Conservation (phyloP, 2,797 vertebrate species). For the Acomys russatus region DNA sequence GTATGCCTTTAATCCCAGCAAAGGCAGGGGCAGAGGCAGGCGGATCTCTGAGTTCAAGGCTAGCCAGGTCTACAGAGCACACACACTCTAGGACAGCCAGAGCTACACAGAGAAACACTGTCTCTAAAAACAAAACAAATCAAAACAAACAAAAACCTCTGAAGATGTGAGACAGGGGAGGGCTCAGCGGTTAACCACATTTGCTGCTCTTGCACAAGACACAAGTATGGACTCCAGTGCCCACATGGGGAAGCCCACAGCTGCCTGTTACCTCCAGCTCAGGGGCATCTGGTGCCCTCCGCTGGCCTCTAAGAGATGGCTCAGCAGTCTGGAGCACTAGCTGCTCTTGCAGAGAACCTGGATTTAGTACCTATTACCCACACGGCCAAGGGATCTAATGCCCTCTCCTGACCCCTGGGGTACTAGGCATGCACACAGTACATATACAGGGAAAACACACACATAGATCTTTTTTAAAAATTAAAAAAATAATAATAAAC, state of each 20-base stretch:
- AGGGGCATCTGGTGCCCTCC: background rate
- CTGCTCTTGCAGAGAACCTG: background rate
- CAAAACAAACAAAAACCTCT: background rate
- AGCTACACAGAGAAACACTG: background rate
- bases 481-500: background rate
- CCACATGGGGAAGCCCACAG: background rate
- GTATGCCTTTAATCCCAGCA: background rate
- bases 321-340: background rate
- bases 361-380: background rate
- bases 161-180: background rate
- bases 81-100: background rate
- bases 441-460: background rate
- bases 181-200: background rate
- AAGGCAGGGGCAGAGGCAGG: background rate
- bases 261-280: background rate
- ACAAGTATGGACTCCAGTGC: background rate
- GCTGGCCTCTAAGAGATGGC: background rate
- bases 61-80: background rate
- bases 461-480: background rate
- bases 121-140: background rate
- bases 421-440: background rate
- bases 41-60: background rate
- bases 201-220: background rate
- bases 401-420: background rate
- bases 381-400: background rate